A percentile compares a stretch with the other conserved stretches of the same genome.
Conservation (phyloP, 2,888 invertebrate species). For the Volucella inflata region DNA sequence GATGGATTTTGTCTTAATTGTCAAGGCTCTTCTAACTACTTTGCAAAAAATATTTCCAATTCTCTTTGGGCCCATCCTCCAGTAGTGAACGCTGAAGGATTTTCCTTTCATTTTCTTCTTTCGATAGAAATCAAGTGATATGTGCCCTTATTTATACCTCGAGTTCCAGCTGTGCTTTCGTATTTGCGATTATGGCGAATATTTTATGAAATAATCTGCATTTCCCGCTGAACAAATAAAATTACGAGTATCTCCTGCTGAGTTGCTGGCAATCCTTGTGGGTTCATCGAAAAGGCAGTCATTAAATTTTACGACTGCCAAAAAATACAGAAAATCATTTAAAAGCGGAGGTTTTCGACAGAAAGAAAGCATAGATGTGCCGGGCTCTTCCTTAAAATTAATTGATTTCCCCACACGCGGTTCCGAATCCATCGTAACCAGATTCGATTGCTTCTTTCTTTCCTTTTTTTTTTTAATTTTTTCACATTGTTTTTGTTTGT, state of each 20-base stretch:
- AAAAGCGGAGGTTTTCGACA: neutral
- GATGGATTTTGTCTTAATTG: no score
- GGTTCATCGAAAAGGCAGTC: neutral
- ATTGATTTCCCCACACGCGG: slow-evolving; percentile 47
- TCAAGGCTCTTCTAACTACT: no score
- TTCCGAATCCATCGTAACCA: slow-evolving; percentile 23
- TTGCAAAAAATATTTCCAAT: no score
- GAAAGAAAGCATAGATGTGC: neutral
- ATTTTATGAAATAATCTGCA: slow-evolving; percentile 42
- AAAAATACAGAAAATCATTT: neutral
- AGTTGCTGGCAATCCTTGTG: neutral
- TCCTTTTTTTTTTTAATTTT: neutral
- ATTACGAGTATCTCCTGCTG: neutral
- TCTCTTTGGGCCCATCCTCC: no score
- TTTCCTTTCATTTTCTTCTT: no score
- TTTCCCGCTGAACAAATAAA: slow-evolving; percentile 40
- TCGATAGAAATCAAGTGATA: no score
- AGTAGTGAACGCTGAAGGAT: no score
- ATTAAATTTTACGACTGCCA: slow-evolving; percentile 40
- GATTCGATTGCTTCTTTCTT: neutral
- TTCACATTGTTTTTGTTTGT: neutral
- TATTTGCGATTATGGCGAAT: slow-evolving; percentile 20
- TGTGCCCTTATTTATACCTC: no score
- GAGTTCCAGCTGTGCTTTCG: neutral
- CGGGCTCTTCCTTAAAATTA: slow-evolving; percentile 22